These are phyloP conservation scores for Rhincodon typus DNA, from an alignment of 2,797 vertebrate species.

Conservation along the genomic window DNA sequence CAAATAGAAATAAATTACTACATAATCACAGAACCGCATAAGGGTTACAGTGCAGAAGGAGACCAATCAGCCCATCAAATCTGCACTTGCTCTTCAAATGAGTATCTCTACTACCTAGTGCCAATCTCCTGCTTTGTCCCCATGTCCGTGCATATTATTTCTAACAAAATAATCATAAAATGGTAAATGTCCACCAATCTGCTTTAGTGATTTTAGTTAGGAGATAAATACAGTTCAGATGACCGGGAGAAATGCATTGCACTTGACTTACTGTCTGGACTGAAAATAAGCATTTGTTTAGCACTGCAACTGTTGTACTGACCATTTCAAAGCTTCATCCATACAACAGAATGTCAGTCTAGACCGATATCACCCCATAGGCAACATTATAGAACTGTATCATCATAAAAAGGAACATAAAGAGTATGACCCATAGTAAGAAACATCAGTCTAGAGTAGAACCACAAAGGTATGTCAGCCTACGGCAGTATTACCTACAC, in stretches of 20 bases:
- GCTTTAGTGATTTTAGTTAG: not conserved
- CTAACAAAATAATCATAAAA: no score
- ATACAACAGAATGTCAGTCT: not conserved
- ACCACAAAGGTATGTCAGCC: not conserved
- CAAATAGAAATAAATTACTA: not conserved
- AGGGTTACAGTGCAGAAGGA: no score
- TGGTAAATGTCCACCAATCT: not conserved
- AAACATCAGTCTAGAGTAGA: not conserved
- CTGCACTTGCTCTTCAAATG: no score
- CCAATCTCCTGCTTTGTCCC: no score
- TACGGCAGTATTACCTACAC: not conserved
- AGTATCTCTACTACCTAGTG: no score
- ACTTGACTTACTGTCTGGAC: not conserved
- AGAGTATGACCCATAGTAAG: not conserved
- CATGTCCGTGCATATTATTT: no score
- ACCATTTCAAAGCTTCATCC: not conserved
- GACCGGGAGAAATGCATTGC: not conserved
- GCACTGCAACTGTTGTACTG: not conserved
- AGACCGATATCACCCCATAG: not conserved
- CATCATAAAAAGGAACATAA: no score
- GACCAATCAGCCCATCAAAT: no score
- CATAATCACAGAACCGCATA: not conserved
- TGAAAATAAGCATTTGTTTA: not conserved
- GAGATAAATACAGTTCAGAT: not conserved
- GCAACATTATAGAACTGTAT: not conserved